phyloP scores from a whole-genome alignment of 1,140 invertebrate genomes.

The Hylyphantes graminicola region DNA sequence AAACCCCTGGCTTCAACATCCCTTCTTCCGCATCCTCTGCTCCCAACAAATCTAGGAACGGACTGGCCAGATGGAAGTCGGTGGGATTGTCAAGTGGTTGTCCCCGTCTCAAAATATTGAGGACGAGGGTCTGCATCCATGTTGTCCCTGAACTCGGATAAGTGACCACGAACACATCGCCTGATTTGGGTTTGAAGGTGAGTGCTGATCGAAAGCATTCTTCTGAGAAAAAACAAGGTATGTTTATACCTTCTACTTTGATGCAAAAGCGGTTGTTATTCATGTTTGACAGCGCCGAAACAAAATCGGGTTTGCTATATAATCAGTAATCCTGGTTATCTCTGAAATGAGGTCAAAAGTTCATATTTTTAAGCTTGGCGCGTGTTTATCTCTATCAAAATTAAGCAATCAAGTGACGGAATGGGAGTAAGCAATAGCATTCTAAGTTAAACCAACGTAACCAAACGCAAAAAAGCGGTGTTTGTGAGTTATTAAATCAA shows the following conservation, averaged over 20 bases:
- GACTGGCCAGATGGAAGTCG: conserved; percentile 47
- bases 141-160: conserved; percentile 64
- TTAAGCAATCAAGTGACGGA: too few species aligned
- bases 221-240: conserved; percentile 36
- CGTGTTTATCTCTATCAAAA: too few species aligned
- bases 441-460: too few species aligned
- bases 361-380: too few species aligned
- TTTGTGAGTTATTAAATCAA: too few species aligned
- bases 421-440: too few species aligned
- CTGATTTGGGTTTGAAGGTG: conserved; percentile 53
- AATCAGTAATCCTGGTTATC: too few species aligned
- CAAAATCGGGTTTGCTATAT: too few species aligned
- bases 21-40: conserved; percentile 33
- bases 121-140: conserved; percentile 62
- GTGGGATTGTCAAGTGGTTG: conserved; percentile 36
- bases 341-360: too few species aligned
- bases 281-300: too few species aligned
- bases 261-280: neutral
- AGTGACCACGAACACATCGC: conserved; percentile 62
- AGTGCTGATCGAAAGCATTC: conserved; percentile 45
- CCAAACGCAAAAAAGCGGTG: too few species aligned
- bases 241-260: conserved; percentile 19
- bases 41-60: conserved; percentile 55
- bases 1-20: conserved; percentile 33
- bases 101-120: conserved; percentile 46